Base-by-base conservation (phyloP, 2,888 invertebrate species). In the Luperina nickerlii region DNA sequence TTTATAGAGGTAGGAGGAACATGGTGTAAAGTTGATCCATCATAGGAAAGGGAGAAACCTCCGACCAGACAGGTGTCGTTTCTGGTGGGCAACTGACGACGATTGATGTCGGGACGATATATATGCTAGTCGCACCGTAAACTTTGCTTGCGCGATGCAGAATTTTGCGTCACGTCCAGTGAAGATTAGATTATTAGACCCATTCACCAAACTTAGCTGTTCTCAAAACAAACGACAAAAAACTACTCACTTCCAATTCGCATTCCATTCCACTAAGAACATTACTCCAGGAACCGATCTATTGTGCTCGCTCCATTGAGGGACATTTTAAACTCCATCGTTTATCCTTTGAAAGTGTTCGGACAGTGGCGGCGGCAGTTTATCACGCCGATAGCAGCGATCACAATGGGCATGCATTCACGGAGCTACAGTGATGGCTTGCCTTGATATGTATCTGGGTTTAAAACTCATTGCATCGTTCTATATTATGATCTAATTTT, bases 271-370 rank as follows among this genome's bases (percentile, higher is more conserved):
- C 76, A 74, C 62, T 83, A 74, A 84, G 79, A 83, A 79, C 81
- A 67, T 79, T 84, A 75, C 80, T 78, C 74, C 54, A 79, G 80
- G 78, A 84, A 77, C 73, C 86, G 79, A 88, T 88, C 91, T 86
- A 91, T 94, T 93, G 91, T 91, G 87, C 85, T 85, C 81, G 84
- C 84, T 89, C 90, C 88, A 86, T 87, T 82, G 92, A 93, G 92
- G 92, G 93, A 94, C 93, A 92, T 93, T 95, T 95, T 95, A 95
- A 95, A 95, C 89, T 94, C 91, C 85, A 93, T 93, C 94, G 91
- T 88, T 92, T 92, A 92, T 93, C 94, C 91, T 92, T 95, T 94
- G 88, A 93, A 94, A 93, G 89, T 93, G 91, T 92, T 92, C 92
- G 95, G 95, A 95, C 95, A 95, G 93, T 93, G 89, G 89, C 89